Conservation (phyloP, 2,797 vertebrate genomes). For the Chaetodon trifasciatus region DNA sequence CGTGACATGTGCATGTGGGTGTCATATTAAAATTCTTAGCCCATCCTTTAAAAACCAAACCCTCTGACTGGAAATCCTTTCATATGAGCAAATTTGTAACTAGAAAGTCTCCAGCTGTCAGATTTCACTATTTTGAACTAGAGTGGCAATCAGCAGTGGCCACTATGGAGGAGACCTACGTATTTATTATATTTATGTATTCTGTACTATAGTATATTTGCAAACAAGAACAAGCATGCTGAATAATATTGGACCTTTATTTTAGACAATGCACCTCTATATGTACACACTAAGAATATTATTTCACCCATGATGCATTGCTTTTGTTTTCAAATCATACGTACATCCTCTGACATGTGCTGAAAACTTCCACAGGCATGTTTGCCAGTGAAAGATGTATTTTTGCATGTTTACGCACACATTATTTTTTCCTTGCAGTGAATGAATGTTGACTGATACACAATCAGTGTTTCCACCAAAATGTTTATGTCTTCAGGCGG, state of each 20-base stretch:
- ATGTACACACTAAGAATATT: neutral
- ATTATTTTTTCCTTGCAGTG: neutral
- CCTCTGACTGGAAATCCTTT: constrained; percentile 2
- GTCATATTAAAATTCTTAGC: too few species aligned
- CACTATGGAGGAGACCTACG: too few species aligned
- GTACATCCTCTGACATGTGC: neutral
- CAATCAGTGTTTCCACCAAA: constrained; percentile 48
- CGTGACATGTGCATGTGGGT: too few species aligned
- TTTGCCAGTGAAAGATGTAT: constrained; percentile 44
- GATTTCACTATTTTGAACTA: constrained; percentile 15
- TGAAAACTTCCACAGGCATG: constrained; percentile 5
- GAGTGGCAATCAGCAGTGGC: constrained; percentile 9
- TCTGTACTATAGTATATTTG: neutral
- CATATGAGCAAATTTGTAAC: constrained; percentile 9
- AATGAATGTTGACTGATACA: constrained; percentile 30
- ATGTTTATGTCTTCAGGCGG: constrained; percentile 61
- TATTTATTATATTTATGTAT: neutral
- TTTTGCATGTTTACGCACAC: constrained; percentile 32
- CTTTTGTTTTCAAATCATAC: constrained; percentile 25
- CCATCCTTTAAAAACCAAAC: too few species aligned
- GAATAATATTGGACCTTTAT: neutral
- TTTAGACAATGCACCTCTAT: neutral
- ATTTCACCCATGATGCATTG: neutral
- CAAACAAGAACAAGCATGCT: constrained; percentile 20
- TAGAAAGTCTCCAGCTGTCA: neutral